phyloP scores from a whole-genome alignment of 2,888 invertebrate genomes.

The Tigriopus californicus region DNA sequence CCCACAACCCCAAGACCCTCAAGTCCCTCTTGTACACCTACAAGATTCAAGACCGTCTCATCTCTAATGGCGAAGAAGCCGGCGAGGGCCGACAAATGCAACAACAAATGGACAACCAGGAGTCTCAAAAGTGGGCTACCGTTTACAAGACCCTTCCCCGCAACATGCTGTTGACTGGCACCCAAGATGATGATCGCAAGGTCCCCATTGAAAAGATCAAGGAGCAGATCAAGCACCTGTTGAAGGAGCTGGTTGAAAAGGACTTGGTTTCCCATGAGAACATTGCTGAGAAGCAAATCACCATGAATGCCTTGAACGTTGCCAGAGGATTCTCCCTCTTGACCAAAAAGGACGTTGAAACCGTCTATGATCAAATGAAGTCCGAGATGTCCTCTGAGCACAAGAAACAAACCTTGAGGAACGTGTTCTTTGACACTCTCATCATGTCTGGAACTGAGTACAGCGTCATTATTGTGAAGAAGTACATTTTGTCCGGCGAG shows the following conservation, averaged over 20 bases:
- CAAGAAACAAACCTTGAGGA: background rate
- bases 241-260: background rate
- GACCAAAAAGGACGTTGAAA: background rate
- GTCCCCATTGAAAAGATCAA: background rate
- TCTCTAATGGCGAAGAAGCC: background rate
- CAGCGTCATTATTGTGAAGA: conserved; percentile 3
- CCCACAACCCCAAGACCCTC: background rate
- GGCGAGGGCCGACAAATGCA: background rate
- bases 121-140: background rate
- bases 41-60: background rate
- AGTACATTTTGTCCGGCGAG: background rate
- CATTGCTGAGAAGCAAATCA: conserved; percentile 9
- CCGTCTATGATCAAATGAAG: conserved; percentile 3
- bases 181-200: background rate
- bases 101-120: background rate
- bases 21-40: conserved; percentile 12
- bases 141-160: conserved; percentile 5
- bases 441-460: background rate
- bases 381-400: background rate
- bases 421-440: conserved; percentile 10
- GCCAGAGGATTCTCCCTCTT: conserved; percentile 4
- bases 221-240: background rate
- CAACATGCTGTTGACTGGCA: background rate
- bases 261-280: conserved; percentile 1
- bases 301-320: background rate